Evolutionary conservation across 2,797 vertebrate species (phyloP), one percentile per base, ranked within the genome.

Genomic region (Gymnoscopelus braueri): DNA sequence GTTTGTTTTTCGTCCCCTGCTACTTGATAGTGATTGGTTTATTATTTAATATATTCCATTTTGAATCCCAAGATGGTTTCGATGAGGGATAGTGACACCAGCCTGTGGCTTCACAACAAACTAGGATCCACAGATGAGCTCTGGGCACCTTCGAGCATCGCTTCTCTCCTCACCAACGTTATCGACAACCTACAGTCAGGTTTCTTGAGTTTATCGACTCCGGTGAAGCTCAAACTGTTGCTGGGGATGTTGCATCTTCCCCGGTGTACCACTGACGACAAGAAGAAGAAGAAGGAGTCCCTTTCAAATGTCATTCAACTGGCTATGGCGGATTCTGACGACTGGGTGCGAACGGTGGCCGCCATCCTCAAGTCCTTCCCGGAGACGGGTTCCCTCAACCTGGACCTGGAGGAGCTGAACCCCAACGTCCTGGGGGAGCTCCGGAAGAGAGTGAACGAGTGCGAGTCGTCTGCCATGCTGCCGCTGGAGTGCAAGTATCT

Each of bases 31-130:
- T 44, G 39, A 9, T 44, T 7, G 2, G 39, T 44, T 10, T 44
- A 8, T 8, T 44, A 10, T 44, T 2, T 44, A 2, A 44, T 10
- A 10, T 44, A 44, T 44, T 44, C 26, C 26, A 29, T 29, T 29
- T 29, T 29, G 26, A 29, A 29, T 93, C 93, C 94, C 96, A 98
- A 99, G 95, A 99, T 99, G 98, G 97, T 97, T 97, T 99, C 98
- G 94, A 99, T 99, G 98, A 95, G 97, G 95, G 97, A 99, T 92
- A 99, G 97, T 93, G 98, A 99, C 83, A 99, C 97, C 75, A 97
- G 97, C 93, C 95, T 99, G 94, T 99, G 97, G 98, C 97, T 99
- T 90, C 97, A 99, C 87, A 99, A 99, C 94, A 99, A 99, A 85
- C 94, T 99, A 47, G 98, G 98, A 65, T 98, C 97, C 64, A 96